Base-by-base conservation (phyloP, 2,797 vertebrate species). In the Gymnodraco acuticeps region DNA sequence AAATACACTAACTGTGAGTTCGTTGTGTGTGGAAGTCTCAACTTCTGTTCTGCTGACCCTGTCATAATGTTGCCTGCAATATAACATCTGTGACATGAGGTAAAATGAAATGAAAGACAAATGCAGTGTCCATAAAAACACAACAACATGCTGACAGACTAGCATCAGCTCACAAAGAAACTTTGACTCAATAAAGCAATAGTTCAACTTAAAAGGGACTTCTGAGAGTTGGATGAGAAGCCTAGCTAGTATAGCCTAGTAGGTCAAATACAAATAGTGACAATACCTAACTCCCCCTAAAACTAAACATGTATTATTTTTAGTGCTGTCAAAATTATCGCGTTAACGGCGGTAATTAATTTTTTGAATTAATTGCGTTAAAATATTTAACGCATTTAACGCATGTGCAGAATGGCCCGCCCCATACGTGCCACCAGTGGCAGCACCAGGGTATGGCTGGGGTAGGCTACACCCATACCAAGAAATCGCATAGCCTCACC, bases 21-120 rank as follows among this genome's bases (percentile, higher is more conserved):
- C 62, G 53, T 74, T 14, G 52, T 54, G 65, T 48, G 43, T 42
- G 42, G 31, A 47, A 33, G 45, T 47, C 43, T 64, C 58, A 66
- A 54, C 59, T 70, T 67, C 9, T 53, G 46, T 41, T 15, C 62
- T 77, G 77, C 80, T 88, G 77, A 85, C 8, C 10, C 60, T 55
- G 66, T 68, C 65, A 73, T 47, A 51, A 74, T 59, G 46, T 62
- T 45, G 69, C n/a, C 62, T 46, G 70, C 42, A 70, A 59, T 67
- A 53, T 55, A 31, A 70, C 56, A 48, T 78, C 78, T 69, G 58
- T 73, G 58, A 77, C 70, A 38, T 10, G 33, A 85, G 17, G 46
- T 64, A n/a, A 16, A 13, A 15, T 2, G 68, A 15, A 54, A 63
- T 47, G 53, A 48, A 47, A 77, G 72, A 62, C 5, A 54, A 68